Conservation (phyloP, 2,797 vertebrate species). For the Pipistrellus nathusii region DNA sequence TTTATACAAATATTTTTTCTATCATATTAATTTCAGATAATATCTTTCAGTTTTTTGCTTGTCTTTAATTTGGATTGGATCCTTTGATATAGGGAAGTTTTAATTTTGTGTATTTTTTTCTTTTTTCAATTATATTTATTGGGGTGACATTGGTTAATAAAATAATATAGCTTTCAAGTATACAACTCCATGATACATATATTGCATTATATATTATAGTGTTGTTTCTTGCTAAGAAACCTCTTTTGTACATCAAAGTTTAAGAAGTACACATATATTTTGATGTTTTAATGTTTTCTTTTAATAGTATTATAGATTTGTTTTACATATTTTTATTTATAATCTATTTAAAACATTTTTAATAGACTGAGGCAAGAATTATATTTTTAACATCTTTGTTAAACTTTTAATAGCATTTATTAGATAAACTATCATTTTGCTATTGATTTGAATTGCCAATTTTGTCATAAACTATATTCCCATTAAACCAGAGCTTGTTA, state of each 20-base stretch:
- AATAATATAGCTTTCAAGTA: neutral
- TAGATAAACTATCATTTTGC: neutral
- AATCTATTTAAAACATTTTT: neutral
- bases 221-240: neutral
- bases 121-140: neutral
- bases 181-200: neutral
- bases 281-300: neutral
- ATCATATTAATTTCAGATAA: neutral
- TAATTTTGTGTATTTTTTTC: neutral
- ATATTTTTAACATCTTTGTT: slow-evolving; percentile 3
- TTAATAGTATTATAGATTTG: neutral
- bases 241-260: neutral
- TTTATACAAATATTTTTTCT: neutral
- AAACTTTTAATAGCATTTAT: neutral
- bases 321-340: neutral
- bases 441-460: neutral
- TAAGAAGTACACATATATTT: neutral
- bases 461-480: slow-evolving; percentile 21
- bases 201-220: neutral
- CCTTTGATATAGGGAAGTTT: neutral
- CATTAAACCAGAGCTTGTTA: neutral
- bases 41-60: neutral
- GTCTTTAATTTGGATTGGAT: neutral
- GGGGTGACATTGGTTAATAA: neutral
- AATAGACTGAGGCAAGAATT: neutral